Conservation (phyloP, 2,113 vertebrate species). For the Gasterosteus aculeatus region DNA sequence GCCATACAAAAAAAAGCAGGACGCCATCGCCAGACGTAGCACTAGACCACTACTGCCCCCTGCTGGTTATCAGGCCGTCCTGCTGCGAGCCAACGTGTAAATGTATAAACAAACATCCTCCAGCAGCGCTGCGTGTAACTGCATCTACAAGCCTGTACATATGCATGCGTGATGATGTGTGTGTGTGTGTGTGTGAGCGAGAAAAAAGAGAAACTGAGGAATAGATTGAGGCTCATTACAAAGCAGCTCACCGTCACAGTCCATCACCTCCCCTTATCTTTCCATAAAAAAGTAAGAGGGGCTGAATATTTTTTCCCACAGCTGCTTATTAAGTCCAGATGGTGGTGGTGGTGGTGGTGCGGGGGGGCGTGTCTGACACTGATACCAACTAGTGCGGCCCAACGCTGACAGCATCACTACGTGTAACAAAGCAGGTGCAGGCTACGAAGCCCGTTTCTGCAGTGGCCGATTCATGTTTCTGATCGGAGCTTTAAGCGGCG, state of each 20-base stretch:
- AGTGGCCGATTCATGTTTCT: constrained; percentile 26
- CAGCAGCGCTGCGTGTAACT: constrained; percentile 20
- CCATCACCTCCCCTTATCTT: constrained; percentile 77
- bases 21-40: constrained; percentile 15
- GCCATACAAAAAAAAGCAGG: constrained; percentile 21
- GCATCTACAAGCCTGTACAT: constrained; percentile 10
- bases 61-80: constrained; percentile 62
- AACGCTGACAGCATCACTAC: constrained; percentile 29
- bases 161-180: constrained; percentile 35
- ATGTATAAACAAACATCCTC: constrained; percentile 13
- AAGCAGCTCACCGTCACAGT: constrained; percentile 77
- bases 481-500: constrained; percentile 21
- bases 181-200: constrained; percentile 9
- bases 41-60: constrained; percentile 80
- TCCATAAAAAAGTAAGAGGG: constrained; percentile 72
- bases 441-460: constrained; percentile 22
- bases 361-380: constrained; percentile 27
- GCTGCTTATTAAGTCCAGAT: constrained; percentile 76
- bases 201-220: constrained; percentile 32
- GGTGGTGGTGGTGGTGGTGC: constrained; percentile 42
- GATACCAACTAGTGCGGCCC: constrained; percentile 53
- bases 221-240: constrained; percentile 69
- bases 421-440: constrained; percentile 28
- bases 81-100: constrained; percentile 32
- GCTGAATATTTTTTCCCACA: constrained; percentile 71